A percentile compares a stretch with the other conserved stretches of the same genome.
Evolutionary conservation across 2,113 vertebrate genomes (phyloP).

Genomic region (Rhinoptilus africanus): DNA sequence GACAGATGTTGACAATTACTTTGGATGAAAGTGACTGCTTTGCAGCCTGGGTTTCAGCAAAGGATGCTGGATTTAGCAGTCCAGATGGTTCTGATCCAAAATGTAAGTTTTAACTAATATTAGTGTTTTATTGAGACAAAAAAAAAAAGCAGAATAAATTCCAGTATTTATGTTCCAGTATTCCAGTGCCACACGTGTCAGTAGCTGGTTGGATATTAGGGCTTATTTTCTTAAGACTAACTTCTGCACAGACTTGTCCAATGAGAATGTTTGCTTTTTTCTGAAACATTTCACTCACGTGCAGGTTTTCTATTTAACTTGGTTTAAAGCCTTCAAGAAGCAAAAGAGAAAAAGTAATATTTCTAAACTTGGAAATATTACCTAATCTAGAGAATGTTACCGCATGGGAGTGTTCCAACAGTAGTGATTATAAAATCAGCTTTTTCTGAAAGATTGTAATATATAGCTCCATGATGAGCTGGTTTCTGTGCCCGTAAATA

Average conservation of each 20-base stretch:
- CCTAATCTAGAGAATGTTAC: neutral
- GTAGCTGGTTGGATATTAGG: neutral
- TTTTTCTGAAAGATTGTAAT: neutral
- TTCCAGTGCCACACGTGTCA: neutral
- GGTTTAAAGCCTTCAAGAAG: neutral
- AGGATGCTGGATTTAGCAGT: slow-evolving; percentile 95
- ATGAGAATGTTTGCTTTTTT: neutral
- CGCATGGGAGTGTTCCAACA: neutral
- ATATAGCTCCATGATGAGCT: neutral
- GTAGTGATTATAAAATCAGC: neutral
- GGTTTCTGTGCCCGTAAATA: neutral
- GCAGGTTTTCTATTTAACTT: neutral
- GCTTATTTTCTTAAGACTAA: neutral
- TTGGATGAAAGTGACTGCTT: slow-evolving; percentile 98
- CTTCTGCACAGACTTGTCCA: neutral
- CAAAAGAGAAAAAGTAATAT: neutral
- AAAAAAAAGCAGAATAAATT: neutral
- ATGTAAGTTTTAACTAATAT: slow-evolving; percentile 72
- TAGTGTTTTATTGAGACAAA: neutral
- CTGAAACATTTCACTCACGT: neutral
- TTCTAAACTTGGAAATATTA: neutral
- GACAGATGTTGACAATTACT: slow-evolving; percentile 97
- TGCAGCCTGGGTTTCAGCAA: slow-evolving; percentile 98
- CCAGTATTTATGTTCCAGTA: neutral
- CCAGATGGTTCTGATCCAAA: slow-evolving; percentile 97